Evolutionary conservation across 2,888 invertebrate genomes (phyloP), one percentile per base, ranked within the genome.

Genomic region (Parapristionchus giblindavisi): DNA sequence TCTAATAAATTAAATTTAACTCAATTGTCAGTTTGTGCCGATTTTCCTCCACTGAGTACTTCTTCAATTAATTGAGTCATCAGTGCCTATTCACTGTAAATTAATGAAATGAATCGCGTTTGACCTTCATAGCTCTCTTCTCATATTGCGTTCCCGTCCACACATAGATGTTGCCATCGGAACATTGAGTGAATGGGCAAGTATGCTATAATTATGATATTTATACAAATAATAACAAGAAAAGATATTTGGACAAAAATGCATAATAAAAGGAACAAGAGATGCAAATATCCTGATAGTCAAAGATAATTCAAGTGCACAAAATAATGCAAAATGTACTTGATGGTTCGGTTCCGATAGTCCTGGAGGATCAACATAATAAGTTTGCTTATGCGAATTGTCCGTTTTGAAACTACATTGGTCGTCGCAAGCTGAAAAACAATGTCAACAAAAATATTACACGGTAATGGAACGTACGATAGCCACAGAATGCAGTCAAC

Each of bases 401-500:
- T 36, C 36, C 0, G 24, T 61, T 24, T 36, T 61, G 60, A 36
- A 36, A 0, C 11, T 5, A 29, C 60, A 61, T n/a, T 24, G 3
- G 36, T 1, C 14, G 38, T 61, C 60, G 60, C 60, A 61, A 0
- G 40, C 63, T 63, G 63, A 63, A 1, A 8, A 40, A 24, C 4
- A 52, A 4, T 2, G 4, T 27, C 8, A n/a, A 8, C 4, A n/a
- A 56, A 56, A 14, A 56, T 27, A 27, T n/a, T 34, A 54, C 29
- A 27, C 29, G 24, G n/a, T 21, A 21, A 11, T 11, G 14, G 58
- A 11, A 58, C n/a, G 21, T 43, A 65, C 63, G 14, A 29, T 65
- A 65, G 34, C 63, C 63, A 21, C 63, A 65, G 63, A 65, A 65
- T 6, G 43, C 63, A 43, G 21, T 36, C 27, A 65, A 2, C 21